A percentile compares a stretch with the other conserved stretches of the same genome.
Evolutionary conservation across 2,113 vertebrate genomes (phyloP).

Genomic region (Platanista minor): DNA sequence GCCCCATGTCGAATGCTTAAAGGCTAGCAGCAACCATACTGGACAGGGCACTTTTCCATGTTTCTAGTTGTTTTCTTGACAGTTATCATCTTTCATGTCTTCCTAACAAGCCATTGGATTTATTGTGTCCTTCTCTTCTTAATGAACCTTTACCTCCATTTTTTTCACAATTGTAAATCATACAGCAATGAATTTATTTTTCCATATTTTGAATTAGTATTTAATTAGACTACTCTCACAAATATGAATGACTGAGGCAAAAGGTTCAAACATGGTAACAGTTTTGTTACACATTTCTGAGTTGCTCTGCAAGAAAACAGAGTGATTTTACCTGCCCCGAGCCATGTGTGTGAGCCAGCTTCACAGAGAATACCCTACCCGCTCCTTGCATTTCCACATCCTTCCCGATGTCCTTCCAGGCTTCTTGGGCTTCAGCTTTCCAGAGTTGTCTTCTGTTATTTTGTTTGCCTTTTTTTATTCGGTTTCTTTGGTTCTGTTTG

Average conservation of each 20-base stretch:
- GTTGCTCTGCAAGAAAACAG: not conserved
- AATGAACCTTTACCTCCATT: not conserved
- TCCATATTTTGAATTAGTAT: conserved; percentile 5
- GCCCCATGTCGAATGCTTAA: not conserved
- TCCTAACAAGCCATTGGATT: not conserved
- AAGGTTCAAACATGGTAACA: not conserved
- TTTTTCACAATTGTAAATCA: not conserved
- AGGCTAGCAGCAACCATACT: not conserved
- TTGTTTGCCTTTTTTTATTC: not conserved
- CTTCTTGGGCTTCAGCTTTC: not conserved
- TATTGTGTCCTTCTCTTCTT: not conserved
- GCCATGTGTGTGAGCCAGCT: not conserved
- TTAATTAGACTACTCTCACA: not conserved
- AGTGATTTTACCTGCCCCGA: not conserved
- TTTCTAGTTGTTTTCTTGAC: not conserved
- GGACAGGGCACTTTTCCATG: not conserved
- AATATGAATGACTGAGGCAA: not conserved
- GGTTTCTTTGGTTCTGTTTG: not conserved
- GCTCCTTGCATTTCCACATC: fast-evolving
- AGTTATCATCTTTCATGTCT: not conserved
- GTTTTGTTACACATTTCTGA: not conserved
- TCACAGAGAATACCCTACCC: fast-evolving
- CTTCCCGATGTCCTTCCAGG: not conserved
- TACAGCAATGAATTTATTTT: not conserved
- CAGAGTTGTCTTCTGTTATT: not conserved